phyloP scores from a whole-genome alignment of 92 coral and sea anemone species.

The Parazoanthus darwini region DNA sequence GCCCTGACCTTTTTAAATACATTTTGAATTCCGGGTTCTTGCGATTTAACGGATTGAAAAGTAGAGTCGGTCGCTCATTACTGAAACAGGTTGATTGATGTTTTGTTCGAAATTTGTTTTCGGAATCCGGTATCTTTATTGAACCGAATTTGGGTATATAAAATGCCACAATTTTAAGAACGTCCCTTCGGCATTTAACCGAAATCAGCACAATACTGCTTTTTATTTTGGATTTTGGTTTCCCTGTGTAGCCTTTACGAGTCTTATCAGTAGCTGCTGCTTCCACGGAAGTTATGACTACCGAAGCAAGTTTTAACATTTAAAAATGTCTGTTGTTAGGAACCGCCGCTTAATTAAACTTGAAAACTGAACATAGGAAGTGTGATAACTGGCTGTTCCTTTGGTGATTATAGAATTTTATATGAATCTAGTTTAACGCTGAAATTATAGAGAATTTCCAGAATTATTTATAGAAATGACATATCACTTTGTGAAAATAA shows the following conservation, averaged over 20 bases:
- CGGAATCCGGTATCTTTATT: neutral
- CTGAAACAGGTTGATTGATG: neutral
- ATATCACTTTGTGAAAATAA: neutral
- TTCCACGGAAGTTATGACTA: neutral
- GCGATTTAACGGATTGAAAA: no score
- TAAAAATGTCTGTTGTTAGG: neutral
- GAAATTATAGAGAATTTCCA: neutral
- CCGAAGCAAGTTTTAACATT: neutral
- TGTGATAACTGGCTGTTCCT: neutral
- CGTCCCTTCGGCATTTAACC: neutral
- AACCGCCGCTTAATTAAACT: neutral
- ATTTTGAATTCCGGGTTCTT: neutral
- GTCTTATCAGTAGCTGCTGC: neutral
- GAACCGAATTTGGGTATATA: no score
- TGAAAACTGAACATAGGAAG: neutral
- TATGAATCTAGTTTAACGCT: neutral
- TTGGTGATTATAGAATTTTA: neutral
- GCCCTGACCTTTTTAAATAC: neutral
- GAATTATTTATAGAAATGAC: conserved; percentile 16
- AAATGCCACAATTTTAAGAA: neutral
- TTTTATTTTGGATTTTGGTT: neutral
- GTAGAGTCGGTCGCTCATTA: neutral
- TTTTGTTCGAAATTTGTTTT: no score
- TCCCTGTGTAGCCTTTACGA: neutral
- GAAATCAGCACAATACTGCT: neutral